phyloP scores from a whole-genome alignment of 2,113 vertebrate species.

The Rana temporaria region DNA sequence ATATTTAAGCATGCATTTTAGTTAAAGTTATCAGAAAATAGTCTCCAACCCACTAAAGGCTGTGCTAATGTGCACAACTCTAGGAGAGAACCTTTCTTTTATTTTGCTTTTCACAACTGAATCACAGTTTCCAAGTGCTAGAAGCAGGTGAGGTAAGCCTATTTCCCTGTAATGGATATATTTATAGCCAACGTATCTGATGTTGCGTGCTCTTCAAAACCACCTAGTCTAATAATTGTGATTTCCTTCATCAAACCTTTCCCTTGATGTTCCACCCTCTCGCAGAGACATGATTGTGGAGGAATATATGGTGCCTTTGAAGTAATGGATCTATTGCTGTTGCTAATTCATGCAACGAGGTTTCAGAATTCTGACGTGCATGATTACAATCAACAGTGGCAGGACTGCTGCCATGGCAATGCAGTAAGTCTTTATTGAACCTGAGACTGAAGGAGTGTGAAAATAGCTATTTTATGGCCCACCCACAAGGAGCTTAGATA shows the following conservation, averaged over 20 bases:
- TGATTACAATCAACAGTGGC: no score
- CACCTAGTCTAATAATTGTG: conserved; percentile 53
- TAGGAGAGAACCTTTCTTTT: conserved; percentile 10
- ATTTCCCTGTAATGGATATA: conserved; percentile 50
- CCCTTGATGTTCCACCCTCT: conserved; percentile 28
- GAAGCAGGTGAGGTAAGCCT: conserved; percentile 45
- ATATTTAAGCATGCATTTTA: conserved; percentile 23
- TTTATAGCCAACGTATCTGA: conserved; percentile 43
- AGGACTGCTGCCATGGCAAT: no score
- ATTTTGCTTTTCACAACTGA: not conserved
- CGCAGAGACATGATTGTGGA: conserved; percentile 15
- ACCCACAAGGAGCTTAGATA: no score
- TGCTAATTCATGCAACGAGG: conserved; percentile 5
- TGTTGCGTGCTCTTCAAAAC: conserved; percentile 46
- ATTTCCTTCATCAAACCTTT: conserved; percentile 47
- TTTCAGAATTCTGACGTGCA: conserved; percentile 1
- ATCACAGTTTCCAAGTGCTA: conserved; percentile 30
- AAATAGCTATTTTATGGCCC: no score
- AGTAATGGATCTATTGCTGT: conserved; percentile 19
- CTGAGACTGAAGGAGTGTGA: no score
- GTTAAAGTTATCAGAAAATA: conserved; percentile 32
- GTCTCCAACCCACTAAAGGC: not conserved
- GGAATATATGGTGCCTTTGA: conserved; percentile 32
- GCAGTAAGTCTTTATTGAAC: no score
- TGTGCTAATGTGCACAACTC: not conserved